These are phyloP conservation scores for Sander vitreus DNA, from an alignment of 2,113 vertebrate genomes.

Conservation along the genomic window DNA sequence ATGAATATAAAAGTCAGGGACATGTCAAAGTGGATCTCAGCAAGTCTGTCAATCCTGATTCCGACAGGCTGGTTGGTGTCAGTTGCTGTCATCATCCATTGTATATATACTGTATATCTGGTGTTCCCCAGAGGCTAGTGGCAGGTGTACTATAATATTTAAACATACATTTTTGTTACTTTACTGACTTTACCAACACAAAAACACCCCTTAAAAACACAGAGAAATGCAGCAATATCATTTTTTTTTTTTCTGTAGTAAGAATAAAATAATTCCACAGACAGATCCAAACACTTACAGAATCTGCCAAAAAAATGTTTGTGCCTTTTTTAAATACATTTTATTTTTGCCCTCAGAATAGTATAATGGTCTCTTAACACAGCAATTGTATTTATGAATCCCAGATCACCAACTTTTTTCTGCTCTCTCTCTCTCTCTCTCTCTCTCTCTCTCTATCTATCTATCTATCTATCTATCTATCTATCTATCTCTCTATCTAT, in stretches of 20 bases:
- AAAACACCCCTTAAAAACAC: neutral
- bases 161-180: neutral
- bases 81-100: neutral
- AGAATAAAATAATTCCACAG: neutral
- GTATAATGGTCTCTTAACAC: neutral
- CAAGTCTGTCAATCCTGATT: neutral
- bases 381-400: neutral
- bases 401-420: neutral
- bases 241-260: neutral
- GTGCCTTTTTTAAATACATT: neutral
- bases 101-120: neutral
- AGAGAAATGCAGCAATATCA: neutral
- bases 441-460: too few species aligned
- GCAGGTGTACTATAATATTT: neutral
- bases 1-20: neutral
- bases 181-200: neutral
- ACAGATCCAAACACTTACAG: neutral
- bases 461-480: too few species aligned
- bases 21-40: conserved; percentile 5
- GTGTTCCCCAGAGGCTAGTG: neutral
- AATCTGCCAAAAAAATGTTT: neutral
- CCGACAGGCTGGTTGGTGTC: neutral
- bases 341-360: conserved; percentile 4
- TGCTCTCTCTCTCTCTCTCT: neutral
- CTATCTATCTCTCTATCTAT: too few species aligned